Conservation (phyloP, 2,113 vertebrate species). For the Seriola quinqueradiata region DNA sequence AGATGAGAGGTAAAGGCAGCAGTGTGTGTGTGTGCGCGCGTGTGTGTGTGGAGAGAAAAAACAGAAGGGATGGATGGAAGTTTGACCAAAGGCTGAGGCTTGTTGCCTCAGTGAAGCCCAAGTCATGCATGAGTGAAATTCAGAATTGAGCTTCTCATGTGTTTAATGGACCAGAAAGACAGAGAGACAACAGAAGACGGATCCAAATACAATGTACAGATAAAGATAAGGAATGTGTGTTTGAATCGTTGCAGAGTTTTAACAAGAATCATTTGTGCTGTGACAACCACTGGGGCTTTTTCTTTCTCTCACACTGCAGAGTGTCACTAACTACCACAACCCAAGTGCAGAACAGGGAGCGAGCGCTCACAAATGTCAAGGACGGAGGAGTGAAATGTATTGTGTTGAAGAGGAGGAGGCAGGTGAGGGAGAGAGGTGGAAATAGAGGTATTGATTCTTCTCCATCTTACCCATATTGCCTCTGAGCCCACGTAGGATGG, state of each 20-base stretch:
- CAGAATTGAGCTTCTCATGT: constrained; percentile 50
- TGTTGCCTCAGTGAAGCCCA: constrained; percentile 54
- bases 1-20: background rate
- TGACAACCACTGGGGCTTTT: background rate
- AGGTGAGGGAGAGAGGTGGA: constrained; percentile 56
- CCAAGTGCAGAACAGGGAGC: constrained; percentile 29
- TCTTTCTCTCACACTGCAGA: background rate
- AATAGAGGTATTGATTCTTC: constrained; percentile 61
- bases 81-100: constrained; percentile 53
- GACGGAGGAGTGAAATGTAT: constrained; percentile 50
- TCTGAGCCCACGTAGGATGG: constrained; percentile 93
- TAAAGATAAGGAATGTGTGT: constrained; percentile 9
- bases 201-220: constrained; percentile 27
- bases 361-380: constrained; percentile 56
- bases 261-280: constrained; percentile 12
- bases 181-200: constrained; percentile 35
- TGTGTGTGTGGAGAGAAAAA: background rate
- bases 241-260: background rate
- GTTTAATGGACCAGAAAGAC: constrained; percentile 64
- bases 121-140: constrained; percentile 61
- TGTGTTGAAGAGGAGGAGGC: constrained; percentile 45
- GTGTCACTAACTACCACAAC: constrained; percentile 14
- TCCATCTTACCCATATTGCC: constrained; percentile 94
- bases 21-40: background rate
- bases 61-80: constrained; percentile 28